Base-by-base conservation (phyloP, 2,113 vertebrate species). In the Anthoscopus minutus region DNA sequence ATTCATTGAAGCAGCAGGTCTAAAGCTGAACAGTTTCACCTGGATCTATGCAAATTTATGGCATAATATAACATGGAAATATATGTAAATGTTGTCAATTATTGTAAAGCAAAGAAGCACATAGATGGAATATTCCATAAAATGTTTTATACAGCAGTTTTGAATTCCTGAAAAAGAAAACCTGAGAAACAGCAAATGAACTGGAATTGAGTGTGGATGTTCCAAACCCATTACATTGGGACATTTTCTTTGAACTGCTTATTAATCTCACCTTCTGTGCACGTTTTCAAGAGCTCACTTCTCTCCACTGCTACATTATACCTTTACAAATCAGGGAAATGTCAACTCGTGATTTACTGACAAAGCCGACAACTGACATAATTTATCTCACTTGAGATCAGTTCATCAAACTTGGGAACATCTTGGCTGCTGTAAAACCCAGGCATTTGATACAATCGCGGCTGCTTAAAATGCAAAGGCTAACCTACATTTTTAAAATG, bases 331-430 rank as follows among this genome's bases (percentile, higher is more conserved):
- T 92, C 70, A 57, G 96, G 87, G 81, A 97, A 97, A 96, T 97
- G 97, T 96, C 98, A 98, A 81, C 96, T 96, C 88, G 80, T 64
- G 97, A 97, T 97, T 94, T 97, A 96, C 97, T 96, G 92, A 97
- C 96, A 97, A 98, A 97, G 96, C 97, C 44, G 90, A 96, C 97
- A 97, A 97, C 96, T 94, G 97, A 96, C 96, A 96, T 89, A 86
- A 97, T 97, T 98, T 98, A 98, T 98, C 97, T 98, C 93, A 89
- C 96, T 92, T n/a, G 96, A 95, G 97, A 98, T 98, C 98, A 97
- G 97, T 97, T 98, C 98, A 97, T 98, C 98, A 97, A 97, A 97
- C 97, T 97, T 93, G 33, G 97, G 96, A 86, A 94, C 94, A 96
- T 95, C 96, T 97, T 97, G 96, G 97, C 94, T 56, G 42, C 97